Evolutionary conservation across 1,140 invertebrate species (phyloP), one percentile per base, ranked within the genome.

Genomic region (Drosophila ironensis): DNA sequence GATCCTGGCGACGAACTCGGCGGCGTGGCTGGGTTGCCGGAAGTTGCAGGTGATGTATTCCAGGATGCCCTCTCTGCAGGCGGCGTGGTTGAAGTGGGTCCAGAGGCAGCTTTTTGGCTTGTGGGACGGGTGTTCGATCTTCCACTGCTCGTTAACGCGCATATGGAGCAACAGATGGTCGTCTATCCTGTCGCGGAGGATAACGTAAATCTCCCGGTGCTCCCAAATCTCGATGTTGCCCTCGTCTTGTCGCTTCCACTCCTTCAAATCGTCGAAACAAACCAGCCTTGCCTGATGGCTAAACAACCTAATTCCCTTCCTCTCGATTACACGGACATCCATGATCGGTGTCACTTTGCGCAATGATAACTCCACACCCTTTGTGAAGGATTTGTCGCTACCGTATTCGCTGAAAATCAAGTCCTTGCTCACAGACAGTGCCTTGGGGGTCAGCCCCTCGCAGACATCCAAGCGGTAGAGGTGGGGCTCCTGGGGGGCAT

Each of bases 41-140:
- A 80, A 73, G 22, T 33, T 47, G 48, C 57, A 70, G 11, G 44
- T 30, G 4, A 80, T 60, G 16, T 28, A 20, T 30, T 78, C 54
- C 3, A 46, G 33, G 4, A 38, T 42, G 12, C 64, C 75, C n/a
- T 60, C 20, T 11, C 44, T 35, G 4, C 47, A 20, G 9, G 22
- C 45, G 11, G 69, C 75, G 19, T 59, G 73, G 20, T 78, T 78
- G 22, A 51, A 44, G 6, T 63, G 40, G 0, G 28, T 33, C 63
- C 74, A 78, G 1, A 16, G 24, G 12, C 74, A 78, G 14, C 47
- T 70, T 3, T 56, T 42, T 0, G 8, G 47, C 7, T 25, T 48
- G 4, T 63, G 61, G 27, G 20, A 11, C 41, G 50, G 33, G 20
- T 53, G 72, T 2, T 72, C 20, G 5, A 73, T 40, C 12, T 22